phyloP scores from a whole-genome alignment of 2,797 vertebrate species.

The Clamator glandarius region DNA sequence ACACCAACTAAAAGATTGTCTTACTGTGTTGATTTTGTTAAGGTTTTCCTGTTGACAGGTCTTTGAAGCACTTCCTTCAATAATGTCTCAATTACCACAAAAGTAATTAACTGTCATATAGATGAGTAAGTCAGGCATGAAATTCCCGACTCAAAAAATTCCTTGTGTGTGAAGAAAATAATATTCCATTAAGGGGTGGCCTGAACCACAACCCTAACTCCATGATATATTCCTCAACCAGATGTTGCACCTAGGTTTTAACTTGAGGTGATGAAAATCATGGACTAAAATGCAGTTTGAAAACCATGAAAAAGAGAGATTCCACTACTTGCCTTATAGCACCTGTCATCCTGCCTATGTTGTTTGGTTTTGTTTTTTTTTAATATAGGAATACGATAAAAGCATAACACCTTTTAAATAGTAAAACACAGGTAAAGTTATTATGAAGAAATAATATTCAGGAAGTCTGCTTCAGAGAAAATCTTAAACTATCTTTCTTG shows the following conservation, averaged over 20 bases:
- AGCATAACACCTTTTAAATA: background rate
- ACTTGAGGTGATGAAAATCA: background rate
- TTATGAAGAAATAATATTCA: background rate
- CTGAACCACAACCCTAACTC: background rate
- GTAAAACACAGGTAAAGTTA: background rate
- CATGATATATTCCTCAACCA: background rate
- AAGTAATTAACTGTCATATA: conserved; percentile 40
- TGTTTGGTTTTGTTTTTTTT: background rate
- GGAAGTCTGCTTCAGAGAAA: background rate
- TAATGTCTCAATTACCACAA: conserved; percentile 5
- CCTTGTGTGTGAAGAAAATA: background rate
- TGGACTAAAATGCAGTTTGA: background rate
- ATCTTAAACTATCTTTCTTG: background rate
- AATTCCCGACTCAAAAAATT: background rate
- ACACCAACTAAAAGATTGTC: background rate
- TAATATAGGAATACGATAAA: background rate
- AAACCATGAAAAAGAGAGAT: background rate
- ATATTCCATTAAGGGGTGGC: background rate
- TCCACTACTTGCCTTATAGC: rapidly evolving
- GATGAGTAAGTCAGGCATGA: background rate
- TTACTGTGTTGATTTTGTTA: background rate
- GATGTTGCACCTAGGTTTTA: background rate
- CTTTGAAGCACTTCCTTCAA: background rate
- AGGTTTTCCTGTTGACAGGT: background rate
- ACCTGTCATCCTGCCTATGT: background rate